Conservation (phyloP, 2,888 invertebrate genomes). For the Linnaemya tessellans region DNA sequence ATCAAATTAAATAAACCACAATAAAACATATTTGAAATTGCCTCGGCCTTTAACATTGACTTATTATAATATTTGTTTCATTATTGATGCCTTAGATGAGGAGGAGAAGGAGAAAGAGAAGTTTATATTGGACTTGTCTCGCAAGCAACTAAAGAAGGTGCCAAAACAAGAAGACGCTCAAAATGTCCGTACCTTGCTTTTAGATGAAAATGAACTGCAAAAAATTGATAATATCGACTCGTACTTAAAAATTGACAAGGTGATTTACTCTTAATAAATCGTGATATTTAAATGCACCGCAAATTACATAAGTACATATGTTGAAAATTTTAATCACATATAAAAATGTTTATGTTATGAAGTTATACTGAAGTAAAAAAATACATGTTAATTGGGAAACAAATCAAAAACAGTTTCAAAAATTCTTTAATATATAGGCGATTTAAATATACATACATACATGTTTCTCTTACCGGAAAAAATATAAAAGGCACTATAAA, state of each 20-base stretch:
- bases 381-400: too few species aligned
- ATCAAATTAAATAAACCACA: constrained; percentile 21
- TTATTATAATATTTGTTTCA: neutral
- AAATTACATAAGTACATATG: too few species aligned
- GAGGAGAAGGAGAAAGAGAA: constrained; percentile 79
- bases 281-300: too few species aligned
- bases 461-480: too few species aligned
- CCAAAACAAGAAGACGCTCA: constrained; percentile 88
- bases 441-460: too few species aligned
- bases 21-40: constrained; percentile 35
- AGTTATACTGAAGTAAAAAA: too few species aligned
- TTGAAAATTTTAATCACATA: too few species aligned
- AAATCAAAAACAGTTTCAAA: too few species aligned
- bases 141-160: constrained; percentile 91
- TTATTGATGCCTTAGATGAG: constrained; percentile 77
- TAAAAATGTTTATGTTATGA: too few species aligned
- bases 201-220: constrained; percentile 94
- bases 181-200: constrained; percentile 88
- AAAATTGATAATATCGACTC: constrained; percentile 94
- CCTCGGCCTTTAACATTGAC: constrained; percentile 25
- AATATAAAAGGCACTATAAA: too few species aligned
- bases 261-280: constrained; percentile 79
- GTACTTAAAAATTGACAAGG: constrained; percentile 90
- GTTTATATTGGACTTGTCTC: constrained; percentile 88
- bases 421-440: too few species aligned